Base-by-base conservation (phyloP, 2,888 invertebrate species). In the Macaria notata region DNA sequence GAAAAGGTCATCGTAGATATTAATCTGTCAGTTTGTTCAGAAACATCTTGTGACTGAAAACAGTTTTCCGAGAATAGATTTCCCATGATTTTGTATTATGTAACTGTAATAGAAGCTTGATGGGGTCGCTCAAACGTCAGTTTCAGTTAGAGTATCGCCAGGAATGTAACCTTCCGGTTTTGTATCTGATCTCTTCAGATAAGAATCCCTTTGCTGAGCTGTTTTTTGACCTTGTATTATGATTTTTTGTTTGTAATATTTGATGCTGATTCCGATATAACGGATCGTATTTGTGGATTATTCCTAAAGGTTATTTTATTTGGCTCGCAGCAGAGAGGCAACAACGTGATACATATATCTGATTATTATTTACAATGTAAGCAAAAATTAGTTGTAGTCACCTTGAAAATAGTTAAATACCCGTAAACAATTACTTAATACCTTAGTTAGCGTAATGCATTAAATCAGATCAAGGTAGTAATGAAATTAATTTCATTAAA, bases 381-480 rank as follows among this genome's bases (percentile, higher is more conserved):
- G 36, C 9, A 41, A 29, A 3, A 31, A 19, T 54, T 54, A 49
- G 33, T 36, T 4, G 33, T 6, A 7, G 33, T 36, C 7, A 5
- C 54, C 54, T 59, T 54, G 58, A 43, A 53, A 44, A 46, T 49
- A 58, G 39, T 46, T 54, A 49, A 54, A 50, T 31, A 33, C 46
- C 51, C 48, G 56, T 56, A 51, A 54, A 50, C 33, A 48, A 44
- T 51, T 61, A n/a, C 44, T 43, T 53, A 42, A 52, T 33, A 44
- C 49, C 45, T 56, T 43, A 39, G 31, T 31, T 44, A 30, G 9
- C 49, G 45, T 56, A 63, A 19, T 41, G 41, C 36, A 30, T 70
- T 62, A 69, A 76, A 75, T 66, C 68, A 68, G 76, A 73, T 71
- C 76, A 76, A 76, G 75, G 76, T 50, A 56, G 66, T 65, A 54